Conservation (phyloP, 2,888 invertebrate species). For the Alviniconcha strummeri region DNA sequence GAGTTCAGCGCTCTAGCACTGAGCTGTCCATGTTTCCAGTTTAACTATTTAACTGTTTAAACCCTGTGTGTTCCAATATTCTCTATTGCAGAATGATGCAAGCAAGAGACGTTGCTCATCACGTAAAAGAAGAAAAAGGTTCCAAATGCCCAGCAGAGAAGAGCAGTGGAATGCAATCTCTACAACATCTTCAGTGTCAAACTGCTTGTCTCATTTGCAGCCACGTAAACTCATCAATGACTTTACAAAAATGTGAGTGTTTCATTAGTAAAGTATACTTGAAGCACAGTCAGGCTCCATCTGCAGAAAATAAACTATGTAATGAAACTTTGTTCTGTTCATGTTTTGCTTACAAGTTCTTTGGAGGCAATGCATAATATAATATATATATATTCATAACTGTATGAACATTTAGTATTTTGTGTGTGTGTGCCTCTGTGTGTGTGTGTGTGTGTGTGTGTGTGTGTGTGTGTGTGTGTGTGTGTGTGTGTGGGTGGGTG, state of each 20-base stretch:
- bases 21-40: too few species aligned
- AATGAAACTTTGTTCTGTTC: too few species aligned
- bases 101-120: background rate
- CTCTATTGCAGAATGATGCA: background rate
- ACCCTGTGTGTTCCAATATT: too few species aligned
- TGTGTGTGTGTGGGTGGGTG: background rate
- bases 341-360: too few species aligned
- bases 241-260: conserved; percentile 23
- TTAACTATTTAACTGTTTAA: too few species aligned
- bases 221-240: conserved; percentile 24
- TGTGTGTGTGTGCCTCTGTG: background rate
- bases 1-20: too few species aligned
- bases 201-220: background rate
- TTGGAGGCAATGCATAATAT: too few species aligned
- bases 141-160: conserved; percentile 19
- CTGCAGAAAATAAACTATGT: too few species aligned
- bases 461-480: background rate
- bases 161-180: conserved; percentile 24
- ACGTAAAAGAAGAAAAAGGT: background rate
- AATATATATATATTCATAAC: background rate
- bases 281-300: too few species aligned
- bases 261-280: too few species aligned
- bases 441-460: background rate
- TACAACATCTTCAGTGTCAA: background rate
- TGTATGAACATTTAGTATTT: background rate